Evolutionary conservation across 2,797 vertebrate genomes (phyloP), one percentile per base, ranked within the genome.

Genomic region (Pteronotus mesoamericanus): DNA sequence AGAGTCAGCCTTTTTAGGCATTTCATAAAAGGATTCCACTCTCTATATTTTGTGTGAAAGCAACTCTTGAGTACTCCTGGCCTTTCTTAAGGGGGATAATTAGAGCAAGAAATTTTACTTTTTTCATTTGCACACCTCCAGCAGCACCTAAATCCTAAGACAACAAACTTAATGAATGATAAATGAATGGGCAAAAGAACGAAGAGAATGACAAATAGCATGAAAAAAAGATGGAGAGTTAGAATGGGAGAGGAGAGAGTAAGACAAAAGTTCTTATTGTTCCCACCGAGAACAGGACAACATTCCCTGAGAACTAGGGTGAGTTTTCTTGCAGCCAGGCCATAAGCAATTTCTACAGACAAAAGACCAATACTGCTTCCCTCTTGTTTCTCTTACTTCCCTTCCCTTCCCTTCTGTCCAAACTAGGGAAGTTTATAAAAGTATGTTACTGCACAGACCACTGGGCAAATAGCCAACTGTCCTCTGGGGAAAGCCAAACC

Each of bases 401-500:
- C 46, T 92, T 32, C 53, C 46, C 46, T 92, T 66, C 48, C 24
- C 84, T 64, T 89, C 82, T 86, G 94, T 86, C 61, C 93, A 86
- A 82, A 89, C n/a, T 72, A 77, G 66, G 37, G 24, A 91, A 96
- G 88, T 96, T 82, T 51, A 10, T 95, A 26, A 66, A 89, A 91
- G 57, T 89, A 15, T 55, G 42, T 95, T 93, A 89, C 83, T 91
- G 51, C 75, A 94, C 64, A 96, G 96, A 87, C 79, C 94, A 87
- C 86, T 18, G 75, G 95, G 94, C 83, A 87, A 88, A 95, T 32
- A 42, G 95, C 91, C 94, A 96, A 26, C 51, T 80, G 71, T 89
- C 61, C 91, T 93, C 94, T 74, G n/a, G 89, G 89, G 86, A 94
- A 92, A 96, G 71, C 19, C 86, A 86, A 94, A 77, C 86, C 75